Percentiles rank a stretch among this genome's conserved stretches.
Conservation (phyloP, 2,888 invertebrate species). For the Xestia rhomboidea region DNA sequence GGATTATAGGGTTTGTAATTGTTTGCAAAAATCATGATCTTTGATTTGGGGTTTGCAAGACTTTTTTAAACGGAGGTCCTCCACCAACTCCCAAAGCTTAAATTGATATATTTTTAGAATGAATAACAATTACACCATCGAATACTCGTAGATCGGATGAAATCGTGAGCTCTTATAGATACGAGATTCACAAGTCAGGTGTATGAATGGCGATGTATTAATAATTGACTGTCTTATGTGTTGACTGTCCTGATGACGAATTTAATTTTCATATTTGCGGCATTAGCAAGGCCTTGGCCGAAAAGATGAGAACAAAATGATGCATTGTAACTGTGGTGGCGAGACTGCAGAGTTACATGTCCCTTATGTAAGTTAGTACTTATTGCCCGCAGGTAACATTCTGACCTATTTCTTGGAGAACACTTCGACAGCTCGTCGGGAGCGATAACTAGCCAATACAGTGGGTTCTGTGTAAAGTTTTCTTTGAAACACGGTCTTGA, state of each 20-base stretch:
- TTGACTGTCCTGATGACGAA: no score
- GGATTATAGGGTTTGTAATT: not conserved
- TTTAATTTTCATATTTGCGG: not conserved
- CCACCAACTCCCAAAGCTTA: not conserved
- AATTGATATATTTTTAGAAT: not conserved
- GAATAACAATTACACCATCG: not conserved
- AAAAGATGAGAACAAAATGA: not conserved
- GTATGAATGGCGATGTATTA: no score
- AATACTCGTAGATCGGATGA: no score
- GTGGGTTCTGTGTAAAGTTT: not conserved
- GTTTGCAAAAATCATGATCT: no score
- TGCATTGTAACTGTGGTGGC: not conserved
- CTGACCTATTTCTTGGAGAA: conserved; percentile 35
- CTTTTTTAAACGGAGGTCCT: no score
- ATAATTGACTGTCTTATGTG: no score
- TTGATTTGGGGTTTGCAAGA: no score
- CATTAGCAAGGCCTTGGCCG: no score
- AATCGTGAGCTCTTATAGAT: not conserved
- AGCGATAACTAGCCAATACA: conserved; percentile 13
- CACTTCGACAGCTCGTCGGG: not conserved
- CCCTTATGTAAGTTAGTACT: not conserved
- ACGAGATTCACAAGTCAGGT: no score
- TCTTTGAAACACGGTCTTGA: not conserved
- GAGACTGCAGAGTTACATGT: conserved; percentile 19
- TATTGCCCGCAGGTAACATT: conserved; percentile 14